Evolutionary conservation across 2,888 invertebrate species (phyloP).

Genomic region (Cheilosia urbana): DNA sequence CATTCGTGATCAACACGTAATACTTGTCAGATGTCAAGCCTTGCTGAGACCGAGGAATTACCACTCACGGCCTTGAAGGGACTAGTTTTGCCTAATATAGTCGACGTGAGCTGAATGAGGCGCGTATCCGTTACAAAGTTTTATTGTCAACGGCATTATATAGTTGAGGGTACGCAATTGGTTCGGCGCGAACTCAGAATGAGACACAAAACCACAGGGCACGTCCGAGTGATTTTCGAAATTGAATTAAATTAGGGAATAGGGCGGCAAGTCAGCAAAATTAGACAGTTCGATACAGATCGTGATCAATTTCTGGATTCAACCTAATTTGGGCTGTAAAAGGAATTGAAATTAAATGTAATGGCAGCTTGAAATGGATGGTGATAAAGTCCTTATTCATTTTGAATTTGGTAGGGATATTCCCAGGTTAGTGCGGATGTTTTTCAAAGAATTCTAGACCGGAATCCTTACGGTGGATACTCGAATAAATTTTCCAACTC

Average conservation of each 20-base stretch:
- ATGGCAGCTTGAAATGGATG: background rate
- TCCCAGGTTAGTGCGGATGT: too few species aligned
- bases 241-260: slow-evolving; percentile 42
- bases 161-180: background rate
- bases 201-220: slow-evolving; percentile 13
- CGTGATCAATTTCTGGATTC: background rate
- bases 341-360: background rate
- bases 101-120: slow-evolving; percentile 33
- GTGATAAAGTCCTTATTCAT: too few species aligned
- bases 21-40: slow-evolving; percentile 43
- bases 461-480: too few species aligned
- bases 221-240: slow-evolving; percentile 32
- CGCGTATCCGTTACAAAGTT: slow-evolving; percentile 7
- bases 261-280: background rate
- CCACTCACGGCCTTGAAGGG: background rate
- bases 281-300: background rate
- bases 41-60: background rate
- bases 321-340: background rate
- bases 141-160: background rate
- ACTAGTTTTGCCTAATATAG: slow-evolving; percentile 16
- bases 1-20: slow-evolving; percentile 31
- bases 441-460: too few species aligned
- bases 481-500: too few species aligned
- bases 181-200: background rate
- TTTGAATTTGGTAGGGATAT: too few species aligned